Evolutionary conservation across 2,888 invertebrate genomes (phyloP), one percentile per base, ranked within the genome.

Genomic region (Machimus rusticus): DNA sequence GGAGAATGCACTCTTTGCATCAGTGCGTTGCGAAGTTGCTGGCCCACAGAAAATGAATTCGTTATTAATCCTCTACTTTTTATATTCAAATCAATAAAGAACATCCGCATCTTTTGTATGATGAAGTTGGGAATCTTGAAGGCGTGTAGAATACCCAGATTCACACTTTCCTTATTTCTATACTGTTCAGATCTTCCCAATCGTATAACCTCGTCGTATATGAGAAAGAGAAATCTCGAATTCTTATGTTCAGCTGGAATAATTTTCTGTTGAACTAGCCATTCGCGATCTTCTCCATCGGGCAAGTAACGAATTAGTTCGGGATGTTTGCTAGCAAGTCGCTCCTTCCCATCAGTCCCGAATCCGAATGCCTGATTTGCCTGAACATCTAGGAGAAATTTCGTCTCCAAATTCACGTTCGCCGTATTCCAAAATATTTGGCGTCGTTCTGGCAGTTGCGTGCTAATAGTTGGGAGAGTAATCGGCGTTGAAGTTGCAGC

Each of bases 301-400:
- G 95, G 94, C 66, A 94, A 92, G 91, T 95, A 95, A 91, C 94
- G 94, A 90, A 95, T 95, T 28, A 95, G 91, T 88, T 95, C 95
- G 0, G 95, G 95, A 92, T 95, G 95, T 90, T 95, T 95, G 87
- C 94, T 94, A 88, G 95, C 95, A 16, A 95, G 90, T 31, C 95
- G 92, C 31, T 95, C 95, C 90, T 94, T 93, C 16, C 94, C 91
- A 86, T 92, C 92, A 0, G 91, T 91, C 12, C 92, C 91, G 39
- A 92, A 92, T 8, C 93, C 93, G 88, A 93, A 92, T 1, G 92
- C 92, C 46, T 91, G 91, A 88, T 93, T 93, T 0, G 92, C 93
- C 87, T 93, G 92, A 19, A 92, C 92, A 89, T 95, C 95, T 92
- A 95, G 93, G 14, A 95, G 94, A 90, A 95, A 95, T 87, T 93